Evolutionary conservation across 1,140 invertebrate species (phyloP).

Genomic region (Dreissena rostriformis): DNA sequence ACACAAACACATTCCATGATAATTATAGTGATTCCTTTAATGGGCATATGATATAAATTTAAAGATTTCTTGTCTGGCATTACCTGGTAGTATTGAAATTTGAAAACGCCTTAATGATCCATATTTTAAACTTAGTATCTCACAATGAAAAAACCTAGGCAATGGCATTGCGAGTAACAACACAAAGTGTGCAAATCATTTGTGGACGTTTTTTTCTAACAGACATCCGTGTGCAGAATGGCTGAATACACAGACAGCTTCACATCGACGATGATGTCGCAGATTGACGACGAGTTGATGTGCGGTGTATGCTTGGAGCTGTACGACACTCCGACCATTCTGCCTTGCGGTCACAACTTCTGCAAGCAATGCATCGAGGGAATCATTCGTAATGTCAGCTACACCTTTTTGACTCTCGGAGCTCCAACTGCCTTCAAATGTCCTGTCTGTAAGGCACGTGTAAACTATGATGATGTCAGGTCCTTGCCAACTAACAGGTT

Average conservation of each 20-base stretch:
- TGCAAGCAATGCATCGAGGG: conserved; percentile 43
- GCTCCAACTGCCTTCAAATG: conserved; percentile 36
- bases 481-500: conserved; percentile 1
- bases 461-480: neutral
- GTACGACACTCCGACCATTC: conserved; percentile 32
- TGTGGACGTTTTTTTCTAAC: no score
- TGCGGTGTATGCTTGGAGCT: conserved; percentile 55
- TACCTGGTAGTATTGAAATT: no score
- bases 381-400: conserved; percentile 8
- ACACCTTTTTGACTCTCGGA: conserved; percentile 20
- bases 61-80: no score
- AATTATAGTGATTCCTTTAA: no score
- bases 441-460: conserved; percentile 29
- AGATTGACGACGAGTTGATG: conserved; percentile 44
- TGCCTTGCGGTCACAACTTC: conserved; percentile 58
- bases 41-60: no score
- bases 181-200: no score
- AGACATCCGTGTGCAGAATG: neutral
- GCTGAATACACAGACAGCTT: neutral
- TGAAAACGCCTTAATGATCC: no score
- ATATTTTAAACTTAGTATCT: no score
- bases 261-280: conserved; percentile 2
- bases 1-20: no score
- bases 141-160: no score
- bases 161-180: no score